Evolutionary conservation across 2,888 invertebrate genomes (phyloP), one percentile per base, ranked within the genome.

Genomic region (Conops quadrifasciatus): DNA sequence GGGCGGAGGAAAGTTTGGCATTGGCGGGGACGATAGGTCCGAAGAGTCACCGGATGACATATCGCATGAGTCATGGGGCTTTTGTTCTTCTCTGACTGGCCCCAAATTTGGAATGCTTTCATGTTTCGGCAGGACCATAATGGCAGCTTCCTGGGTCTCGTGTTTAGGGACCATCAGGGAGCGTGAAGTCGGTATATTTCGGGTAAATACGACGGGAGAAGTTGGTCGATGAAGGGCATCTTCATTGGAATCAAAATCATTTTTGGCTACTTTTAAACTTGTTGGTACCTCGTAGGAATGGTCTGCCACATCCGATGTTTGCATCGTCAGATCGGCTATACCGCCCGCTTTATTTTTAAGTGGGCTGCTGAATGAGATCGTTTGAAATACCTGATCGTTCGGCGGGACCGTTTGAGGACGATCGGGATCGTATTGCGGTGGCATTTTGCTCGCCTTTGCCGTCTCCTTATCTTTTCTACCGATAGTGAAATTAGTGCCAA

Each of bases 291-390:
- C 84, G 75, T 86, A 86, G 2, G 82, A 79, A 45, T 79, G 78
- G 67, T 80, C 79, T 24, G 74, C 75, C 13, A 62, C 67, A 2
- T 75, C 75, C 59, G 59, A 58, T 2, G 59, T 70, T 5, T 76
- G 71, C 1, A 70, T 59, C 21, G 77, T 78, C 36, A 84, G 76
- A 75, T 84, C 83, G 26, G 75, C 47, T 9, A 80, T 72, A 16
- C 80, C 83, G 2, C 77, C 81, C 0, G 77, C 78, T 62, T 83
- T 84, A 15, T 59, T 26, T 16, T 80, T 81, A 21, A 86, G 68
- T 1, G 86, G 86, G 75, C 85, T 86, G 66, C 80, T 82, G 69
- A 86, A 86, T 30, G 82, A 80, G 47, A 86, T 85, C 11, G 82
- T 77, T 68, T 81, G 80, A n/a, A 86, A 85, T 4, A 86, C 83